These are phyloP conservation scores for Sparus aurata DNA, from an alignment of 2,797 vertebrate species.

Conservation along the genomic window DNA sequence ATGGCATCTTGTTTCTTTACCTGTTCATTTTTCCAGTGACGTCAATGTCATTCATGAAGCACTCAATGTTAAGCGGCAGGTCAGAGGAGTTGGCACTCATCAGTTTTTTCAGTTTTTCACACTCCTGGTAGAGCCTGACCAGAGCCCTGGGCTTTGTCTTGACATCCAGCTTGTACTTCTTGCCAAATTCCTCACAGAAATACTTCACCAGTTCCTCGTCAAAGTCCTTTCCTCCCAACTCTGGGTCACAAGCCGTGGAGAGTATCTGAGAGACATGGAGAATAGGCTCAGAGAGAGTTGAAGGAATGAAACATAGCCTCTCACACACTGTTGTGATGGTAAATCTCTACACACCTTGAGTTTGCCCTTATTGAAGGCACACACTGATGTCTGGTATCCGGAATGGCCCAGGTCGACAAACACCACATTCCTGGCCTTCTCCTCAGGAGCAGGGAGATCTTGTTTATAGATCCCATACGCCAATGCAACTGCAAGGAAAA, in stretches of 20 bases:
- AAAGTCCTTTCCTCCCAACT: conserved; percentile 95
- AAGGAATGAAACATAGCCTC: not conserved
- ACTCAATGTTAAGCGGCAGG: conserved; percentile 96
- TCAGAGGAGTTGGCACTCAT: conserved; percentile 99
- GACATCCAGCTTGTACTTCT: conserved; percentile 97
- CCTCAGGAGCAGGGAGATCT: conserved; percentile 95
- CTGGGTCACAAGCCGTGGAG: conserved; percentile 92
- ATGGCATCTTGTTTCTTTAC: conserved; percentile 74
- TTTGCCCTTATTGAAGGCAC: conserved; percentile 98
- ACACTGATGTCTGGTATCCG: conserved; percentile 95
- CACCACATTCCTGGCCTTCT: conserved; percentile 97
- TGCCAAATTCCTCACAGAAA: conserved; percentile 95
- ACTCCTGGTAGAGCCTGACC: conserved; percentile 95
- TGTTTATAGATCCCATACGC: conserved; percentile 99
- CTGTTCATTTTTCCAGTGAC: conserved; percentile 95
- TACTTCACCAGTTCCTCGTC: conserved; percentile 93
- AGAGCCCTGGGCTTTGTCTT: conserved; percentile 95
- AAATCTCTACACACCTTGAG: conserved; percentile 89
- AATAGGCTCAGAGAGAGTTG: not conserved
- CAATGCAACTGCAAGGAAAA: conserved; percentile 89
- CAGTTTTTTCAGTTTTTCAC: conserved; percentile 97
- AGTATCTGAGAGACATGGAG: conserved; percentile 88
- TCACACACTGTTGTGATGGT: fast-evolving
- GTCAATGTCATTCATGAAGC: conserved; percentile 99
- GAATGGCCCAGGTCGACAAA: conserved; percentile 98